These are phyloP conservation scores for Heliconius sara DNA, from an alignment of 2,888 invertebrate species.

Conservation along the genomic window DNA sequence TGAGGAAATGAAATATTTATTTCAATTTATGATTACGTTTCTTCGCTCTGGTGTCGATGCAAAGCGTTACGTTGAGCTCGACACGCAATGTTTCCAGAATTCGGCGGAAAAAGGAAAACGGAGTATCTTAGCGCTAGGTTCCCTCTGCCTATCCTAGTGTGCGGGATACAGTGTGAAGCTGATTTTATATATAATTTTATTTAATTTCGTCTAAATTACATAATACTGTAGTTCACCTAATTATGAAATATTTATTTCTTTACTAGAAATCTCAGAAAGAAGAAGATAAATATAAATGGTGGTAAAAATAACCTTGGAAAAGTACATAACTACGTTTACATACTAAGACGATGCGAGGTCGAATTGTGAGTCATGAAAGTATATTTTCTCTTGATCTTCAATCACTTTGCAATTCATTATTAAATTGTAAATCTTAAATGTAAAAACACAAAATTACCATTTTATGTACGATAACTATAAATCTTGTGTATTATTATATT, in stretches of 20 bases:
- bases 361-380: constrained; percentile 13
- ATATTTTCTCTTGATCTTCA: constrained; percentile 7
- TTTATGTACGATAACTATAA: background rate
- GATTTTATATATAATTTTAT: too few species aligned
- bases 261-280: background rate
- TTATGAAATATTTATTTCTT: background rate
- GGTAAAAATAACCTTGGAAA: constrained; percentile 6
- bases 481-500: too few species aligned
- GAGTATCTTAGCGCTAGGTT: too few species aligned
- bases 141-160: too few species aligned
- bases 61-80: too few species aligned
- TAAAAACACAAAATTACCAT: background rate
- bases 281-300: background rate
- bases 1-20: too few species aligned
- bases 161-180: too few species aligned
- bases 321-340: background rate
- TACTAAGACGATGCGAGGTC: constrained; percentile 4
- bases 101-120: too few species aligned
- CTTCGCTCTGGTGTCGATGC: too few species aligned
- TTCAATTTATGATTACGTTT: too few species aligned
- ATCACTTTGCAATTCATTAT: background rate
- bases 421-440: background rate
- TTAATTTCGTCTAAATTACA: background rate
- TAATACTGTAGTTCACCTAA: background rate
- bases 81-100: too few species aligned